These are phyloP conservation scores for Synodontis membranacea DNA, from an alignment of 2,113 vertebrate species.

Conservation along the genomic window DNA sequence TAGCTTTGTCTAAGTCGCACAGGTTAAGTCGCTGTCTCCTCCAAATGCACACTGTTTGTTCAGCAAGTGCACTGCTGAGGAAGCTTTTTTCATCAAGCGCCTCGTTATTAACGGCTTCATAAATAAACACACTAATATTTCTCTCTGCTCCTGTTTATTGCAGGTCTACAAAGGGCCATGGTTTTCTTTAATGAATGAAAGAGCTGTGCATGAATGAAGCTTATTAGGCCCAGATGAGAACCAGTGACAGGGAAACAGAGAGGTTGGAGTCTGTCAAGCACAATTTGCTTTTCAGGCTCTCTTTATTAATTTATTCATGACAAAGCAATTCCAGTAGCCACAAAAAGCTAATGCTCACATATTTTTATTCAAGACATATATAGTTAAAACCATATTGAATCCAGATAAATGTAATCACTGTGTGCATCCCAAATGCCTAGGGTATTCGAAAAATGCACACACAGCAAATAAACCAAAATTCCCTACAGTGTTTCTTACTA, in stretches of 20 bases:
- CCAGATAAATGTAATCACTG: constrained; percentile 38
- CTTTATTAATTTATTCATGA: constrained; percentile 75
- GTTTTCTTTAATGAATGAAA: constrained; percentile 89
- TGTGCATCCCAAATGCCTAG: neutral
- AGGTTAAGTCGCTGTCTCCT: constrained; percentile 88
- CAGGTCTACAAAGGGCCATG: constrained; percentile 83
- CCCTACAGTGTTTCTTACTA: neutral
- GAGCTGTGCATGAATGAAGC: constrained; percentile 85
- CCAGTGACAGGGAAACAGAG: constrained; percentile 59
- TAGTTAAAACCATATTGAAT: constrained; percentile 57
- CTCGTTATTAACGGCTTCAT: constrained; percentile 93
- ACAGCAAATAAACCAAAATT: neutral
- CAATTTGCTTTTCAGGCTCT: constrained; percentile 65
- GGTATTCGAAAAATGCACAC: neutral
- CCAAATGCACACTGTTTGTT: constrained; percentile 83
- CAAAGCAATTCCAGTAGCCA: constrained; percentile 69
- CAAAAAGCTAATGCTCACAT: constrained; percentile 65
- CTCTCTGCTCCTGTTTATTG: constrained; percentile 87
- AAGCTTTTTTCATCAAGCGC: constrained; percentile 82
- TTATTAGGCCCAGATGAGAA: constrained; percentile 80
- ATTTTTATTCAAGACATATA: constrained; percentile 69
- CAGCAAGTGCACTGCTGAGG: constrained; percentile 82
- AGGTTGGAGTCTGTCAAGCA: constrained; percentile 66
- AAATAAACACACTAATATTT: constrained; percentile 92
- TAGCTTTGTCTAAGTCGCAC: constrained; percentile 88